These are phyloP conservation scores for Meteorus cinctellus DNA, from an alignment of 2,888 invertebrate species.

Conservation along the genomic window DNA sequence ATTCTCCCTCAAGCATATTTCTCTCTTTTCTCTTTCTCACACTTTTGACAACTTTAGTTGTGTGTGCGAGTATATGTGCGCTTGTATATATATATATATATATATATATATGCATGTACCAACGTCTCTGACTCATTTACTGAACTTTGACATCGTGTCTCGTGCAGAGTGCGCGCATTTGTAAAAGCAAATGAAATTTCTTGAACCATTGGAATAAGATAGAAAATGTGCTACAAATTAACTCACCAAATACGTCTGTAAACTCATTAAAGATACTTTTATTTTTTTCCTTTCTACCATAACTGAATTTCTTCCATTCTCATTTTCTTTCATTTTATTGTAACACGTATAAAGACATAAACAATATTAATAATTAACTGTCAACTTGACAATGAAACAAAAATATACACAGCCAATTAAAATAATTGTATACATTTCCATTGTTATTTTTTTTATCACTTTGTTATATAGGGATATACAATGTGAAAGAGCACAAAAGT, in stretches of 20 bases:
- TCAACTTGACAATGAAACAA: neutral
- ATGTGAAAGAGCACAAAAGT: neutral
- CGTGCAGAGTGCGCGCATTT: no score
- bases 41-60: slow-evolving; percentile 24
- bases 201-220: no score
- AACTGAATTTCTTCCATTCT: no score
- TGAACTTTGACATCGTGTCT: slow-evolving; percentile 24
- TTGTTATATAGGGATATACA: neutral
- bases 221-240: no score
- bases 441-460: neutral
- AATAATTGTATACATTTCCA: neutral
- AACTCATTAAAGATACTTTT: no score
- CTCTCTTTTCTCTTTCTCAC: neutral
- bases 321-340: no score
- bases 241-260: no score
- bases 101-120: no score
- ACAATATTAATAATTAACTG: neutral
- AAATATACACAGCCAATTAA: neutral
- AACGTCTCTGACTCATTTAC: slow-evolving; percentile 2
- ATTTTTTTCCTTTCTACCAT: no score
- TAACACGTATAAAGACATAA: no score
- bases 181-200: no score
- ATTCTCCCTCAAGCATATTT: slow-evolving; percentile 36
- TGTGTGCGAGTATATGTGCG: neutral
- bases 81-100: no score